Conservation (phyloP, 2,797 vertebrate species). For the Myoxocephalus aenaeus region DNA sequence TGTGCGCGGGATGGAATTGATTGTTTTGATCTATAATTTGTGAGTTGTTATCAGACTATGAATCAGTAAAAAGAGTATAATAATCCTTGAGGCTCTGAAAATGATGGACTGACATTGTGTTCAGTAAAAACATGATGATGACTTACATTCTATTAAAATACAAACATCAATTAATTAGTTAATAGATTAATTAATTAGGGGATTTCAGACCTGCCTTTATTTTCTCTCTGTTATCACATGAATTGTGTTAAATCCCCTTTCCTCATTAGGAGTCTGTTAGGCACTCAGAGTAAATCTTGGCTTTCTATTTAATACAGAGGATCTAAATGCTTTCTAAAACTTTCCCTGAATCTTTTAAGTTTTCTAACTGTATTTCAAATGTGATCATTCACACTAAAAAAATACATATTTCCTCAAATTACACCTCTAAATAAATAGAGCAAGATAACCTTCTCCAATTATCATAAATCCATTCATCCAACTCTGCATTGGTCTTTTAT, state of each 20-base stretch:
- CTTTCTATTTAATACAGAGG: neutral
- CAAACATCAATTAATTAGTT: conserved; percentile 13
- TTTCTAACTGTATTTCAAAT: conserved; percentile 16
- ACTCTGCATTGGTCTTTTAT: conserved; percentile 31
- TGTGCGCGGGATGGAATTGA: conserved; percentile 10
- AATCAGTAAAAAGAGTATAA: conserved; percentile 12
- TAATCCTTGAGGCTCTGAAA: conserved; percentile 24
- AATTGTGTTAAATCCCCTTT: conserved; percentile 15
- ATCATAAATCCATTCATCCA: conserved; percentile 42
- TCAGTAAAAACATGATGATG: conserved; percentile 24
- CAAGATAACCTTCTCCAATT: conserved; percentile 25
- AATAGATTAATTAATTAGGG: conserved; percentile 31
- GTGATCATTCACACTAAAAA: conserved; percentile 22
- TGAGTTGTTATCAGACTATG: conserved; percentile 29
- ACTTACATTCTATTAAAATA: conserved; percentile 34
- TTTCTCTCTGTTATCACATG: conserved; percentile 7
- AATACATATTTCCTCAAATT: conserved; percentile 11
- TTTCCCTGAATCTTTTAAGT: conserved; percentile 7
- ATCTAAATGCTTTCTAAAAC: neutral
- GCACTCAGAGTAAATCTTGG: neutral
- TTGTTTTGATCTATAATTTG: conserved; percentile 38
- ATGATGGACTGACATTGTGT: conserved; percentile 25
- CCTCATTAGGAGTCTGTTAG: conserved; percentile 30
- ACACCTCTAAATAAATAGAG: conserved; percentile 13
- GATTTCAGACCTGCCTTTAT: neutral